These are phyloP conservation scores for Anhinga anhinga DNA, from an alignment of 2,113 vertebrate genomes.

Conservation along the genomic window DNA sequence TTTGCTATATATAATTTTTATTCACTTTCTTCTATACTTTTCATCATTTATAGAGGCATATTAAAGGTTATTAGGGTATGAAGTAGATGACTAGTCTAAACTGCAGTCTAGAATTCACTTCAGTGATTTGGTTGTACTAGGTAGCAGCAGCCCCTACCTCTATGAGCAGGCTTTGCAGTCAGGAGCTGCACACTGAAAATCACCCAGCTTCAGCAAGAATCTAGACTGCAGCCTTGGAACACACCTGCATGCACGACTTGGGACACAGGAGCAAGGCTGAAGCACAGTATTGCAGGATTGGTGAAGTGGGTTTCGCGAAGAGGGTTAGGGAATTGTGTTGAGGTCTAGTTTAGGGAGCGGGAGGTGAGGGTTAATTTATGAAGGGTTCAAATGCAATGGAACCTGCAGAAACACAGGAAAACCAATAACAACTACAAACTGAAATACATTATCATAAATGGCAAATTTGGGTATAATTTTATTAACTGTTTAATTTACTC, in stretches of 20 bases:
- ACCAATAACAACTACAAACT: not conserved
- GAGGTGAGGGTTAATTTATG: not conserved
- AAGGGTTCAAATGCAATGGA: not conserved
- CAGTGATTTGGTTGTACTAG: not conserved
- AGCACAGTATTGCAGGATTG: not conserved
- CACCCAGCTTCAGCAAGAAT: not conserved
- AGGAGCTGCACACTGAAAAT: not conserved
- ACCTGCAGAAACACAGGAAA: not conserved
- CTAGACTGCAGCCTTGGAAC: not conserved
- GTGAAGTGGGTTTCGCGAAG: not conserved
- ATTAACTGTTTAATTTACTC: not conserved
- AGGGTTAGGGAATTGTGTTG: not conserved
- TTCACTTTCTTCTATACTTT: not conserved
- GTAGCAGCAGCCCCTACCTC: not conserved
- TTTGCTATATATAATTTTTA: not conserved
- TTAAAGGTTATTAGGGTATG: not conserved
- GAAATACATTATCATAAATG: not conserved
- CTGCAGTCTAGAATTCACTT: not conserved
- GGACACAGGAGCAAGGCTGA: not conserved
- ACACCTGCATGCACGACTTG: rapidly evolving
- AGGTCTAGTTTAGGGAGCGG: not conserved
- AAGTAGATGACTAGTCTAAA: not conserved
- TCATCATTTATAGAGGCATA: not conserved
- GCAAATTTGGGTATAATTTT: not conserved
- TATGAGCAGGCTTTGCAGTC: not conserved